Base-by-base conservation (phyloP, 1,140 invertebrate species). In the Lanistes nyassanus region DNA sequence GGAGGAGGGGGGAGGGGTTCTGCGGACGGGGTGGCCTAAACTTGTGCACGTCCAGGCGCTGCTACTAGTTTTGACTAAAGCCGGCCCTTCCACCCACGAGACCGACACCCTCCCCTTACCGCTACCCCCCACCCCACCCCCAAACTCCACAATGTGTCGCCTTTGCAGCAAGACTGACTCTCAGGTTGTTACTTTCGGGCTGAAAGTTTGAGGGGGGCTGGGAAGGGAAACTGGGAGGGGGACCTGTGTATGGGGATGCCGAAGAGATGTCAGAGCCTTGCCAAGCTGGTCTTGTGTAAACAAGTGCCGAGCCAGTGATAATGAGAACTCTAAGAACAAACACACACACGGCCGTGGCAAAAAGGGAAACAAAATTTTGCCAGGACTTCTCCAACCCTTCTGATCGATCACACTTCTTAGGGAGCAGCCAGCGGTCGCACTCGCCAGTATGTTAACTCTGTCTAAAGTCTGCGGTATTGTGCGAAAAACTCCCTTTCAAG, bases 281-380 rank as follows among this genome's bases (percentile, higher is more conserved):
- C 62, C 56, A 21, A 56, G 56, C 34, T 69, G 47, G 47, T 37
- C 75, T 56, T 71, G 68, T 13, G 75, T 76, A 76, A 76, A 76
- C 75, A 76, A 60, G 60, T 69, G 75, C 75, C 75, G 70, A 70
- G 66, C 75, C 55, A 70, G 53, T 58, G 75, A 76, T 76, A 76
- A 76, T 76, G 75, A 76, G 75, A 76, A 76, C 67, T 76, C 68
- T 70, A 76, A 76, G 75, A 76, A 76, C 68, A 76, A 76, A 76
- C 75, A 76, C 60, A 76, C 75, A 47, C 42, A 76, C 55, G 36
- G 75, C 56, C 69, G 39, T 67, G 67, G 67, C 34, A 71, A 76
- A 76, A 76, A 76, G 75, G 75, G 75, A 76, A 76, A 76, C 75
- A 76, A 76, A 70, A 76, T 76, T 76, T 71, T 76, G 75, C 75